Evolutionary conservation across 2,113 vertebrate genomes (phyloP).

Genomic region (Podilymbus podiceps): DNA sequence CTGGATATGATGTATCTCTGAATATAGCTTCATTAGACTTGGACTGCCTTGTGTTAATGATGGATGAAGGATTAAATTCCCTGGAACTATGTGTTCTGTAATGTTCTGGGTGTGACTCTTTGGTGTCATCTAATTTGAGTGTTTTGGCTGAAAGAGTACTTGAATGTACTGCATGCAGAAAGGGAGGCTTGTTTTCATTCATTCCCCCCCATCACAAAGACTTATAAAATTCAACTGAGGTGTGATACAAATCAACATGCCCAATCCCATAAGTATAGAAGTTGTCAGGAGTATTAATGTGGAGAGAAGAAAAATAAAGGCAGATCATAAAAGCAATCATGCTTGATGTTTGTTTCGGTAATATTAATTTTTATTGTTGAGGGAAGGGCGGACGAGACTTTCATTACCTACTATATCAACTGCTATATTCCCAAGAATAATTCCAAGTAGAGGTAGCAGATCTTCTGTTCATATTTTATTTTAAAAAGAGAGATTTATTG

Average conservation of each 20-base stretch:
- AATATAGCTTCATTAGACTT: neutral
- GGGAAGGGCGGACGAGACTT: neutral
- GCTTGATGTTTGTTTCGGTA: neutral
- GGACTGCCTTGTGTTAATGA: neutral
- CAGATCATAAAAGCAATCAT: neutral
- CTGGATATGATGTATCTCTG: neutral
- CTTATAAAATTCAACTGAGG: neutral
- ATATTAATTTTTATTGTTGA: neutral
- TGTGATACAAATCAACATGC: neutral
- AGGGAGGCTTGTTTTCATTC: neutral
- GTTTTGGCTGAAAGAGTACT: neutral
- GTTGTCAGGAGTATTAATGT: rapidly evolving
- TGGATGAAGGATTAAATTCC: neutral
- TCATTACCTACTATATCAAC: neutral
- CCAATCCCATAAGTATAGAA: neutral
- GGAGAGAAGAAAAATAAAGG: neutral
- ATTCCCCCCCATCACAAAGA: neutral
- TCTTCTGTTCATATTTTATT: neutral
- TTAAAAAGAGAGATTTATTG: neutral
- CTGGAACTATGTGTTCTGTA: neutral
- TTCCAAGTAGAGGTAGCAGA: neutral
- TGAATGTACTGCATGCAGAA: neutral
- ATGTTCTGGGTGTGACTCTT: neutral
- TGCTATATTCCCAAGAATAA: neutral
- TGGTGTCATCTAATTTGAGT: neutral